Percentiles rank a stretch among this genome's conserved stretches.
These are phyloP conservation scores for Valencia hispanica DNA, from an alignment of 2,797 vertebrate genomes.

Conservation along the genomic window DNA sequence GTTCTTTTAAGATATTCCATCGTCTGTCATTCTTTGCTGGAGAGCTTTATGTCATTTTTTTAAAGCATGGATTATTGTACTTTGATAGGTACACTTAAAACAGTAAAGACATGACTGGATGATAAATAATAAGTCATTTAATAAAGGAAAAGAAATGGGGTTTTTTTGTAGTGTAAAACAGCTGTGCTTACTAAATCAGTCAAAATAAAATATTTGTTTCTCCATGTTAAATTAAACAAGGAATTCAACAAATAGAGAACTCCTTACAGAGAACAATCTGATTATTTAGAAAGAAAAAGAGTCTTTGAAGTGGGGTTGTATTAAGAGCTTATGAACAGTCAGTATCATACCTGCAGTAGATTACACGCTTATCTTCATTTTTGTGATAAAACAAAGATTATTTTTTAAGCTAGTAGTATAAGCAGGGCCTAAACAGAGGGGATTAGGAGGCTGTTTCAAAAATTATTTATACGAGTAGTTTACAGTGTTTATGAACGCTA, in stretches of 20 bases:
- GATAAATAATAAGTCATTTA: not conserved
- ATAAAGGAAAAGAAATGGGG: not conserved
- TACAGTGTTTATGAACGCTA: too few species aligned
- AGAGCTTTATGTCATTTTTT: not conserved
- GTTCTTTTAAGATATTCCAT: conserved; percentile 20
- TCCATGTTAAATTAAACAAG: not conserved
- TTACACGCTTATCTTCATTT: not conserved
- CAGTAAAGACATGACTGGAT: not conserved
- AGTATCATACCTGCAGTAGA: not conserved
- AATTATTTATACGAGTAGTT: too few species aligned
- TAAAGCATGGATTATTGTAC: not conserved
- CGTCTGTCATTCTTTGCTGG: not conserved
- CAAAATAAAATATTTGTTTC: not conserved
- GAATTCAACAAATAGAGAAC: not conserved
- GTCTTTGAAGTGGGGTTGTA: not conserved
- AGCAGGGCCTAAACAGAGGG: not conserved
- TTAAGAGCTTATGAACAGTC: not conserved
- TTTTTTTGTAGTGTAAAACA: not conserved
- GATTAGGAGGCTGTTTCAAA: too few species aligned
- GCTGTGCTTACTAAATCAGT: not conserved
- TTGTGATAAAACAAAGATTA: not conserved
- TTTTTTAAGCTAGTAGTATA: not conserved
- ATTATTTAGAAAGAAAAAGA: not conserved
- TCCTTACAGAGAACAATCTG: not conserved
- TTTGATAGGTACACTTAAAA: not conserved